Evolutionary conservation across 2,888 invertebrate species (phyloP).

Genomic region (Pegoplata infirma): DNA sequence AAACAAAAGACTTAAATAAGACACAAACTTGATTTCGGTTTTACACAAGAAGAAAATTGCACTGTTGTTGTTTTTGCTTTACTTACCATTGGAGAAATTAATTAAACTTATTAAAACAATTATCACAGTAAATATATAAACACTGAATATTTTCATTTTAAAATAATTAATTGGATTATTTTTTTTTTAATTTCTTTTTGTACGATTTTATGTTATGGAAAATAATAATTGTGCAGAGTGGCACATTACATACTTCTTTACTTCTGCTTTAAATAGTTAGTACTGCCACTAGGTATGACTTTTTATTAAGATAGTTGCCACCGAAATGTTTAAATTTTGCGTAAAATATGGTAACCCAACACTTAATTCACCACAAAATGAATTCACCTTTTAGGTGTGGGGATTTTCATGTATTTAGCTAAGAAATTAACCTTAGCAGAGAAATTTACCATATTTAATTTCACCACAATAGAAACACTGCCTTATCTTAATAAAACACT

Average conservation of each 20-base stretch:
- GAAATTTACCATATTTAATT: no score
- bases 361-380: no score
- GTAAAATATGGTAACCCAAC: no score
- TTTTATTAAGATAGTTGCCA: neutral
- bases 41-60: neutral
- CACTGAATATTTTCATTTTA: slow-evolving; percentile 53
- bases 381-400: no score
- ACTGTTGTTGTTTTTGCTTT: slow-evolving; percentile 7
- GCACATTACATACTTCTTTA: slow-evolving; percentile 43
- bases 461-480: no score
- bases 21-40: slow-evolving; percentile 55
- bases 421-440: no score
- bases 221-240: slow-evolving; percentile 33
- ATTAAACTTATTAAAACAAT: slow-evolving; percentile 62
- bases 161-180: slow-evolving; percentile 7
- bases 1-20: slow-evolving; percentile 67
- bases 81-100: slow-evolving; percentile 66
- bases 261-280: neutral
- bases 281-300: neutral
- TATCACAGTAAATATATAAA: slow-evolving; percentile 66
- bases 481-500: no score
- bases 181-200: slow-evolving; percentile 7
- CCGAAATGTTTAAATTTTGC: neutral
- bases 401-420: no score
- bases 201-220: slow-evolving; percentile 18